These are phyloP conservation scores for Macroramphosus scolopax DNA, from an alignment of 2,797 vertebrate genomes.

Conservation along the genomic window DNA sequence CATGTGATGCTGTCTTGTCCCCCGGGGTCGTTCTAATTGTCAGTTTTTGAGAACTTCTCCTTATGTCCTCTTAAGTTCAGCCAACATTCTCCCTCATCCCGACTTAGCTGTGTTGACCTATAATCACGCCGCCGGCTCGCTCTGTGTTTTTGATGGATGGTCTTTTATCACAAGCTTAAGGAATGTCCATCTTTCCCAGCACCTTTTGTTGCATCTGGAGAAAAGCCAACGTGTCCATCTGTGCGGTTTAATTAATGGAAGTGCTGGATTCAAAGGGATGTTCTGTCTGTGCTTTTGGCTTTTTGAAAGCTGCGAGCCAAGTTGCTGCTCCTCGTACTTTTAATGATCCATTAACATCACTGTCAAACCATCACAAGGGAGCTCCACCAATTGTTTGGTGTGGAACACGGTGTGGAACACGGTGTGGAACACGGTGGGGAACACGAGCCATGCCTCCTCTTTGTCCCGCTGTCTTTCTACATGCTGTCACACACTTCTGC, in stretches of 20 bases:
- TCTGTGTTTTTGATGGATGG: conserved; percentile 14
- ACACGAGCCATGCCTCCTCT: conserved; percentile 43
- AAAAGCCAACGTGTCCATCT: conserved; percentile 54
- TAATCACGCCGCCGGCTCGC: conserved; percentile 12
- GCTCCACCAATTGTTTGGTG: conserved; percentile 39
- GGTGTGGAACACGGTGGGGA: conserved; percentile 43
- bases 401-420: conserved; percentile 42
- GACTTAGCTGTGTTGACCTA: conserved; percentile 16
- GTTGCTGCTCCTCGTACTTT: conserved; percentile 43
- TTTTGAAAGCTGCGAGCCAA: conserved; percentile 43
- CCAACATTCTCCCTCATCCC: conserved; percentile 30
- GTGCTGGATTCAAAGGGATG: conserved; percentile 41
- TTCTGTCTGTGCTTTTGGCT: conserved; percentile 33
- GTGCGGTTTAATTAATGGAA: conserved; percentile 55
- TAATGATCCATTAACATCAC: conserved; percentile 69
- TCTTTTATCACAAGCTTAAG: conserved; percentile 10
- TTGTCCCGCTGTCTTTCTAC: conserved; percentile 48
- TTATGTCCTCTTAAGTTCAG: conserved; percentile 33
- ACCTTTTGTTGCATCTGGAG: conserved; percentile 29
- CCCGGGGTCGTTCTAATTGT: conserved; percentile 35
- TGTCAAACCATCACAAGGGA: conserved; percentile 52
- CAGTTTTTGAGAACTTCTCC: conserved; percentile 29
- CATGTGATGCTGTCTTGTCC: conserved; percentile 16
- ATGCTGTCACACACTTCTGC: conserved; percentile 24
- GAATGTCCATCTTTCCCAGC: conserved; percentile 24